Conservation (phyloP, 2,113 vertebrate genomes). For the Upupa epops region DNA sequence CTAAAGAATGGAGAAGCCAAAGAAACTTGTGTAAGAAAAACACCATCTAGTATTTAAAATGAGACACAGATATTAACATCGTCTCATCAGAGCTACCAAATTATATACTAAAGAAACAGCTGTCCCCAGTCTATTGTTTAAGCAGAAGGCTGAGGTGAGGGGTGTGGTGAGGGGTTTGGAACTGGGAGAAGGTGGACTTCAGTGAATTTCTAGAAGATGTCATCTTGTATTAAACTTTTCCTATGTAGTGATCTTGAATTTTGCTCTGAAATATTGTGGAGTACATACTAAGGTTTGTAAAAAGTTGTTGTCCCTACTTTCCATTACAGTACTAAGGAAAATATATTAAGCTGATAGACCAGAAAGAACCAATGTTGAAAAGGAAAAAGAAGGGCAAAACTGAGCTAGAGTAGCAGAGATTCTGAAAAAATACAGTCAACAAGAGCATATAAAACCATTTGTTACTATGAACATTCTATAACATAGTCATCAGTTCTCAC, state of each 20-base stretch:
- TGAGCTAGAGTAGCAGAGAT: background rate
- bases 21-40: background rate
- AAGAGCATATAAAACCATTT: background rate
- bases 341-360: background rate
- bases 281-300: background rate
- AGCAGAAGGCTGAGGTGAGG: rapidly evolving
- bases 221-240: background rate
- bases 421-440: background rate
- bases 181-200: background rate
- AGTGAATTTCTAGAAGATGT: background rate
- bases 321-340: background rate
- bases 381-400: background rate
- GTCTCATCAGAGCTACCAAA: background rate
- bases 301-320: background rate
- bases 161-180: too few relatives aligned
- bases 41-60: background rate
- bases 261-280: background rate
- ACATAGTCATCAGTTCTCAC: background rate
- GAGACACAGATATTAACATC: background rate
- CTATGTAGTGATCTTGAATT: background rate
- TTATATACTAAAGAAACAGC: background rate
- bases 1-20: background rate
- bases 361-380: background rate
- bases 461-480: background rate
- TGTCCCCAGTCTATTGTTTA: background rate